Conservation (phyloP, 2,113 vertebrate species). For the Donacobius atricapilla region DNA sequence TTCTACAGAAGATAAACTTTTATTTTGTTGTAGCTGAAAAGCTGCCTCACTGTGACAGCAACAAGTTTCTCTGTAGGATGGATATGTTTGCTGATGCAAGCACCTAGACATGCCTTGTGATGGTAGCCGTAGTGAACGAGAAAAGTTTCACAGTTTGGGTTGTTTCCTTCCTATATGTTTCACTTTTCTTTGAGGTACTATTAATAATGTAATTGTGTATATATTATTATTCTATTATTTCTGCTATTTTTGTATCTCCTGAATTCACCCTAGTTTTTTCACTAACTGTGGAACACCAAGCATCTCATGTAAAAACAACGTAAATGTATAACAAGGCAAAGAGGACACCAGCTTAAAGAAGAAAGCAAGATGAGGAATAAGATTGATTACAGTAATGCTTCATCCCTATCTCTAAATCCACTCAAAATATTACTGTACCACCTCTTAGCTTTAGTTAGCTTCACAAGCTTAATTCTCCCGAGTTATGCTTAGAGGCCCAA, state of each 20-base stretch:
- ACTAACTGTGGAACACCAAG: neutral
- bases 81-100: neutral
- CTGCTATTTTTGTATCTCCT: neutral
- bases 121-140: neutral
- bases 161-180: neutral
- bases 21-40: slow-evolving; percentile 11
- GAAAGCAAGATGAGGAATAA: neutral
- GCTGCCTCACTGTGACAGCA: neutral
- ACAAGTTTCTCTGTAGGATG: neutral
- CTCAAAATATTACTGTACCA: neutral
- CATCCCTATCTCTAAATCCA: neutral
- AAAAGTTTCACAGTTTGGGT: neutral
- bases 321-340: neutral
- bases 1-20: slow-evolving; percentile 32
- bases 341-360: neutral
- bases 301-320: neutral
- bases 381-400: neutral
- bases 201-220: neutral
- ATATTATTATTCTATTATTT: neutral
- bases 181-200: neutral
- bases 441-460: neutral
- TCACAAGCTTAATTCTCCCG: neutral
- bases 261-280: neutral
- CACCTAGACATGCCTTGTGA: neutral
- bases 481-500: neutral